Evolutionary conservation across 2,113 vertebrate genomes (phyloP), one percentile per base, ranked within the genome.

Genomic region (Muntiacus reevesi): DNA sequence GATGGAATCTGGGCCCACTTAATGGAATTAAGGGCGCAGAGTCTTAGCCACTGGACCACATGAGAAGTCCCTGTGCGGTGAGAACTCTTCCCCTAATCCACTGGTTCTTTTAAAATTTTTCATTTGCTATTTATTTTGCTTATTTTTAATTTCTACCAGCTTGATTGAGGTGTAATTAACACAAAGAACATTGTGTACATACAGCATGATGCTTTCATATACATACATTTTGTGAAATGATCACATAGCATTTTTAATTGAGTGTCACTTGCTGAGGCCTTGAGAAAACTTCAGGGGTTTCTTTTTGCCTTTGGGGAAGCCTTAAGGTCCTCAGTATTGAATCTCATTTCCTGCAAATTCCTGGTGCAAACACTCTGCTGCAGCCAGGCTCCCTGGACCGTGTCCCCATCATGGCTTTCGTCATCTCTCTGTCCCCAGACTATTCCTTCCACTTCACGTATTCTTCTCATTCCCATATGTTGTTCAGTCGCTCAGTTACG

Each of bases 301-400:
- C 40, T 85, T 85, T 87, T 64, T 71, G 33, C 1, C 33, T 76
- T 82, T 21, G 28, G 67, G 25, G 78, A 36, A 50, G 55, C 36
- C 40, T 6, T 89, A 59, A 9, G 91, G 4, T n/a, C 74, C 50
- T 92, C n/a, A 25, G 28, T 52, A 62, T 30, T n/a, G 84, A 27
- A 45, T 78, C 19, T 86, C 55, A 71, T 92, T 87, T 78, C n/a
- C 30, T 52, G 5, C 25, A 33, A 36, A 16, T 67, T 36, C 30
- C 60, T 71, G 23, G 6, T 36, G 64, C 19, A 19, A 59, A 79
- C 6, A 12, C 13, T 82, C 45, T 43, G n/a, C 16, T 12, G 28
- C 1, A 33, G 33, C n/a, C 3, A 33, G 30, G 4, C 28, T 76
- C 1, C 5, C 15, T 43, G 47, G 47, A 43, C 4, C 0, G 23